These are phyloP conservation scores for Lophura swinhoii DNA, from an alignment of 2,797 vertebrate genomes.

Conservation along the genomic window DNA sequence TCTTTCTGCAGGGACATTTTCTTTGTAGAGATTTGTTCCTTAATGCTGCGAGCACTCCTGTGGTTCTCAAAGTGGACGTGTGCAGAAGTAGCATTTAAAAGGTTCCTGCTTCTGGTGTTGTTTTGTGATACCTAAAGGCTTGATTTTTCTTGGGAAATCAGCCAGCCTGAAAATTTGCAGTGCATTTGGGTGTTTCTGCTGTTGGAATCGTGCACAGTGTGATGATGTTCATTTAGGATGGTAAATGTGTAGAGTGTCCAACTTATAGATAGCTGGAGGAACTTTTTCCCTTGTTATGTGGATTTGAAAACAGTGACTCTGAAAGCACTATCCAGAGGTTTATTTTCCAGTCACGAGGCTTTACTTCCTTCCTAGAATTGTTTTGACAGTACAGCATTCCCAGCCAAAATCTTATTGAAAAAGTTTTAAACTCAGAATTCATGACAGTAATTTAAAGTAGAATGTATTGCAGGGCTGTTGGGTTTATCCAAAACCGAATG, in stretches of 20 bases:
- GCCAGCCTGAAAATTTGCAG: not conserved
- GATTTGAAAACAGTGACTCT: not conserved
- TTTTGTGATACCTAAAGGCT: not conserved
- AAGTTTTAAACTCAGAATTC: not conserved
- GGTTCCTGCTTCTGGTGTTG: not conserved
- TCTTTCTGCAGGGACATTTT: not conserved
- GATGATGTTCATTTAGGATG: rapidly evolving
- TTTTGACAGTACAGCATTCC: not conserved
- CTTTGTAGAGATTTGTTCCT: not conserved
- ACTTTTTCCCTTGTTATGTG: not conserved
- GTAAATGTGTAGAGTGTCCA: not conserved
- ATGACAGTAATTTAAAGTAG: not conserved
- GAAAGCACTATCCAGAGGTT: not conserved
- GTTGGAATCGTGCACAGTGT: not conserved
- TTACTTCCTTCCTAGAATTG: not conserved
- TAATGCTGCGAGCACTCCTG: not conserved
- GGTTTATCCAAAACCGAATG: not conserved
- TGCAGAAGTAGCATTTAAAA: not conserved
- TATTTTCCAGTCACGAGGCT: not conserved
- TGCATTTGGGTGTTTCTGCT: not conserved
- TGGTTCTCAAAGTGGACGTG: not conserved
- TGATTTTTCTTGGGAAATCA: not conserved
- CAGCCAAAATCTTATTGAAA: not conserved
- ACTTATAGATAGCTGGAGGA: not conserved
- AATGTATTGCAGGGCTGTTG: not conserved